phyloP scores from a whole-genome alignment of 2,888 invertebrate species.

The Plebejus anna region DNA sequence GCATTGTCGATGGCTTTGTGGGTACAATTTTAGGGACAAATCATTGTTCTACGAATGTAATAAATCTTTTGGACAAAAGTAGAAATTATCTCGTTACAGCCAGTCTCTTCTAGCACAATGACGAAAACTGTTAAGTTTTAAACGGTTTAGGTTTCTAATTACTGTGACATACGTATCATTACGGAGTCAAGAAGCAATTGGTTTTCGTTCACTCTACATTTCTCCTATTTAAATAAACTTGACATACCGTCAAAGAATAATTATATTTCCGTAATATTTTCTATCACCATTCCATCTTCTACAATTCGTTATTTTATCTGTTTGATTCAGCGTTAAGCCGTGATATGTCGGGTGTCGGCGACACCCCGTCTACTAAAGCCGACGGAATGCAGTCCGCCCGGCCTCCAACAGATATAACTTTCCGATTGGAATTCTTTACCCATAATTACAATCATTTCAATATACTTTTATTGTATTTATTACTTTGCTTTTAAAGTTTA shows the following conservation, averaged over 20 bases:
- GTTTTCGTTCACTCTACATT: background rate
- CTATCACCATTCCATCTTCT: background rate
- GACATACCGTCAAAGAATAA: background rate
- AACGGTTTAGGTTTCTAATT: background rate
- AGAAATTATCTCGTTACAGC: background rate
- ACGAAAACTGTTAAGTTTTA: background rate
- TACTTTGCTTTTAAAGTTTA: background rate
- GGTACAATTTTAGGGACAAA: constrained; percentile 43
- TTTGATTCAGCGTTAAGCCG: constrained; percentile 33
- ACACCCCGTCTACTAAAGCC: constrained; percentile 54
- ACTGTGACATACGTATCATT: background rate
- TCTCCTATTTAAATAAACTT: too few species aligned
- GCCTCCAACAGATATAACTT: constrained; percentile 30
- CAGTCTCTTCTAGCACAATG: background rate
- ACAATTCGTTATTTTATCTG: constrained; percentile 8
- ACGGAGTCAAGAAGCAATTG: background rate
- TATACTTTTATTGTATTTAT: constrained; percentile 2
- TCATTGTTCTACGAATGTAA: constrained; percentile 37
- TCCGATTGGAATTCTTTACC: constrained; percentile 15
- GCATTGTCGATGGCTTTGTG: constrained; percentile 54
- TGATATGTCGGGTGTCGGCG: constrained; percentile 47
- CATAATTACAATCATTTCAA: background rate
- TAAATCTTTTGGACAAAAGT: constrained; percentile 3
- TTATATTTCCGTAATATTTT: background rate
- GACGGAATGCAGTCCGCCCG: constrained; percentile 55